Percentiles rank a stretch among this genome's conserved stretches.
Evolutionary conservation across 1,140 invertebrate species (phyloP).

Genomic region (Maniola jurtina): DNA sequence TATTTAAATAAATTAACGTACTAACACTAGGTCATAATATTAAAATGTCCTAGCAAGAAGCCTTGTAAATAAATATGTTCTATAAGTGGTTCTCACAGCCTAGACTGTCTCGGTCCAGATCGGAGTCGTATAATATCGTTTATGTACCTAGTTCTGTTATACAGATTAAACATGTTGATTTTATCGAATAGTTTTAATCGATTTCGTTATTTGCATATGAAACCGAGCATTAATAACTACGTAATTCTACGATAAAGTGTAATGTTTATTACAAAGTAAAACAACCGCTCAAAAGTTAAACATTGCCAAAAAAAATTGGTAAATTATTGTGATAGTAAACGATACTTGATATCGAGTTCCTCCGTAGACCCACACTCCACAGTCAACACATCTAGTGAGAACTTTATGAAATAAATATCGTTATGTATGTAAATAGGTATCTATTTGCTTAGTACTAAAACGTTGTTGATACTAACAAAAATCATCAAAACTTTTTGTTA

Average conservation of each 20-base stretch:
- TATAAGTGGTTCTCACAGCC: slow-evolving; percentile 32
- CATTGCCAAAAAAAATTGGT: no score
- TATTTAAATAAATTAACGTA: background rate
- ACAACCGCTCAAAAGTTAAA: background rate
- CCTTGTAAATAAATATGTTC: slow-evolving; percentile 23
- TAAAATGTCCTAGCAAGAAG: slow-evolving; percentile 17
- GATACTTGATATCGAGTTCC: no score
- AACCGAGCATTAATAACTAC: background rate
- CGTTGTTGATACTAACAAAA: no score
- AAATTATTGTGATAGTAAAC: no score
- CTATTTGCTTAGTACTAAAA: no score
- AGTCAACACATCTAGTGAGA: no score
- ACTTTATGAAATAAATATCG: no score
- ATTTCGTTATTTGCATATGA: slow-evolving; percentile 6
- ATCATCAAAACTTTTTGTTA: no score
- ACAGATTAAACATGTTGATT: slow-evolving; percentile 21
- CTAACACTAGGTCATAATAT: background rate
- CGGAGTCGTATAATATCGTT: slow-evolving; percentile 20
- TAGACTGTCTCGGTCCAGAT: slow-evolving; percentile 16
- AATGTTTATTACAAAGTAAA: no score
- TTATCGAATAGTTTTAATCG: slow-evolving; percentile 10
- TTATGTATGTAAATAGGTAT: no score
- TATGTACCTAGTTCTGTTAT: slow-evolving; percentile 13
- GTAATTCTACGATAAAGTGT: no score
- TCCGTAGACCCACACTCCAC: no score